Percentiles rank a stretch among this genome's conserved stretches.
Evolutionary conservation across 2,888 invertebrate genomes (phyloP).

Genomic region (Antheraea yamamai): DNA sequence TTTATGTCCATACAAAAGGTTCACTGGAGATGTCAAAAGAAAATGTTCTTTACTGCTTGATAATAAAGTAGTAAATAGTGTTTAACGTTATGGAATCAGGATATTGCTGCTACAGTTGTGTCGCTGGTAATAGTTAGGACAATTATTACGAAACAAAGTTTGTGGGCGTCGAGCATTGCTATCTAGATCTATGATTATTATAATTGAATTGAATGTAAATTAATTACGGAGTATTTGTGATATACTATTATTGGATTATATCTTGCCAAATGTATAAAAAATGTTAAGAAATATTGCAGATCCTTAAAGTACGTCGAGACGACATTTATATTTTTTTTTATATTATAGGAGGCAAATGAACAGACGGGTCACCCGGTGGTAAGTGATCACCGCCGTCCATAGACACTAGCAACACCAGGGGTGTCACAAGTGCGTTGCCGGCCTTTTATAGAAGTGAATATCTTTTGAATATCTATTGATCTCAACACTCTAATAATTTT

Average conservation of each 20-base stretch:
- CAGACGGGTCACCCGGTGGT: too few species aligned
- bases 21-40: not conserved
- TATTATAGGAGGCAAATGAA: too few species aligned
- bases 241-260: constrained; percentile 22
- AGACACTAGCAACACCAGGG: too few species aligned
- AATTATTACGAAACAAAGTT: constrained; percentile 38
- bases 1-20: constrained; percentile 14
- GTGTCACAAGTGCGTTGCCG: too few species aligned
- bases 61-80: constrained; percentile 36
- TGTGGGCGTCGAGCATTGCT: constrained; percentile 47
- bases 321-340: too few species aligned
- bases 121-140: constrained; percentile 50
- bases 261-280: not conserved
- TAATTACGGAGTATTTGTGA: constrained; percentile 25
- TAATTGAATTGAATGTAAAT: constrained; percentile 43
- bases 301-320: constrained; percentile 14
- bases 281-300: not conserved
- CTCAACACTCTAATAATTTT: too few species aligned
- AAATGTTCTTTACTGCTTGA: not conserved
- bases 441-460: too few species aligned
- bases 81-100: constrained; percentile 37
- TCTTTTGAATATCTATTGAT: too few species aligned
- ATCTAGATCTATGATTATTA: constrained; percentile 47
- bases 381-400: too few species aligned
- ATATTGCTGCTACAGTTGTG: constrained; percentile 48